These are phyloP conservation scores for Rhamphomyia laevipes DNA, from an alignment of 2,888 invertebrate species.

Conservation along the genomic window DNA sequence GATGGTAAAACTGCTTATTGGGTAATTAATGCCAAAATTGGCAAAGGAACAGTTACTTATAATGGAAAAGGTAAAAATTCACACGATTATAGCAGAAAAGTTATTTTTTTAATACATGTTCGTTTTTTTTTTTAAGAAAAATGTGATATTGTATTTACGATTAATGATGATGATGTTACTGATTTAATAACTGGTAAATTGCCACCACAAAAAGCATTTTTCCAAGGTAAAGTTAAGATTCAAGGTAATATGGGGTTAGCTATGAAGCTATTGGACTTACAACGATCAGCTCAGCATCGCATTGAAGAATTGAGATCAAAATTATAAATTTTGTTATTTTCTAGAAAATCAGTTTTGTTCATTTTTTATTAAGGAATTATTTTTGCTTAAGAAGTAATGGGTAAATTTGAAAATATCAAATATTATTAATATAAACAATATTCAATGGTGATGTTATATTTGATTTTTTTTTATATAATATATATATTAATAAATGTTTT, in stretches of 20 bases:
- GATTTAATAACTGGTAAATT: conserved; percentile 83
- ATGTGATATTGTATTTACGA: conserved; percentile 79
- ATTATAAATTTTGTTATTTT: conserved; percentile 46
- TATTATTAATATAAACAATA: too few species aligned
- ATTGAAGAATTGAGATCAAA: conserved; percentile 65
- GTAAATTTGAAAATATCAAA: too few species aligned
- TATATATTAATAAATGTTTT: too few species aligned
- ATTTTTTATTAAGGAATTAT: too few species aligned
- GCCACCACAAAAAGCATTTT: conserved; percentile 91
- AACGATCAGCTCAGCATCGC: conserved; percentile 58
- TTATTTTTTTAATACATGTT: conserved; percentile 1
- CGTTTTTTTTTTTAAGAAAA: conserved; percentile 54
- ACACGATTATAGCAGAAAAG: too few species aligned
- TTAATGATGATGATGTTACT: conserved; percentile 79
- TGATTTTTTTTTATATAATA: too few species aligned
- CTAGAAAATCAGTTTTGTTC: too few species aligned
- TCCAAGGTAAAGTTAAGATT: conserved; percentile 92
- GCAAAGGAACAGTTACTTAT: conserved; percentile 74
- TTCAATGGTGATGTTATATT: too few species aligned
- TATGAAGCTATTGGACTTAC: conserved; percentile 81
- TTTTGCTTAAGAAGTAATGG: too few species aligned
- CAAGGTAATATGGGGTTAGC: conserved; percentile 95
- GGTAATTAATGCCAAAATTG: conserved; percentile 85
- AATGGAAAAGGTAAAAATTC: conserved; percentile 45
- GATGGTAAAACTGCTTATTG: conserved; percentile 68